Percentiles rank a stretch among this genome's conserved stretches.
Conservation (phyloP, 1,140 invertebrate genomes). For the Cyphomyrmex costatus region DNA sequence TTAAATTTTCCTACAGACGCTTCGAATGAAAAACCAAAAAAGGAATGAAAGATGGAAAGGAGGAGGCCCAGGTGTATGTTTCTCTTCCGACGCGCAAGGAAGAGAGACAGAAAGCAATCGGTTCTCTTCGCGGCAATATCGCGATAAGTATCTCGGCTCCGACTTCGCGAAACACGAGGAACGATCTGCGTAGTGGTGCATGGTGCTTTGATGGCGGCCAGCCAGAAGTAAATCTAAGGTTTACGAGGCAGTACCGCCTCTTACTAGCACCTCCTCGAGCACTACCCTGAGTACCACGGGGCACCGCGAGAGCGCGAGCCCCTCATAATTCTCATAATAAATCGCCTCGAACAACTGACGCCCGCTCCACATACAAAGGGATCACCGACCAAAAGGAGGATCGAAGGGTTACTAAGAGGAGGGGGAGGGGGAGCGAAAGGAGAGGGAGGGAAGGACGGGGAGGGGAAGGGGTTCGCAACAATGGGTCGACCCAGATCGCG, state of each 20-base stretch:
- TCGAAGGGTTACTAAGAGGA: constrained; percentile 23
- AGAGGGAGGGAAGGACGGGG: not conserved
- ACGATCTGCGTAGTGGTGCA: constrained; percentile 77
- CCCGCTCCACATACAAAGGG: constrained; percentile 76
- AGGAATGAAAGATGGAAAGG: not conserved
- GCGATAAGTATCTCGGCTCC: constrained; percentile 84
- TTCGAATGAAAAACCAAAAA: not conserved
- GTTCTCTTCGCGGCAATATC: constrained; percentile 79
- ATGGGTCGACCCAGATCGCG: constrained; percentile 66
- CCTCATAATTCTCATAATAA: constrained; percentile 86
- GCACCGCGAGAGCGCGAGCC: constrained; percentile 77
- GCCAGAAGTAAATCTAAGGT: constrained; percentile 87
- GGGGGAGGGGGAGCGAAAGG: too few species aligned
- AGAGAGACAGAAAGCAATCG: constrained; percentile 66
- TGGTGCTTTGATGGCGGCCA: constrained; percentile 86
- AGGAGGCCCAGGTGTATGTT: not conserved
- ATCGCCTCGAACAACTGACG: constrained; percentile 83
- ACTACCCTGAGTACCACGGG: constrained; percentile 82
- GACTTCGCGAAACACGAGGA: constrained; percentile 73
- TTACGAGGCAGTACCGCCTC: constrained; percentile 87
- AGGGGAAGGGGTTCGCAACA: constrained; percentile 47
- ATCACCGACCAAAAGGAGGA: constrained; percentile 64
- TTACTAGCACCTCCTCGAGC: constrained; percentile 87
- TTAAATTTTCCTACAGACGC: not conserved
- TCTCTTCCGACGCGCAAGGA: constrained; percentile 37